These are phyloP conservation scores for Amphipyra tragopoginis DNA, from an alignment of 2,888 invertebrate species.

Conservation along the genomic window DNA sequence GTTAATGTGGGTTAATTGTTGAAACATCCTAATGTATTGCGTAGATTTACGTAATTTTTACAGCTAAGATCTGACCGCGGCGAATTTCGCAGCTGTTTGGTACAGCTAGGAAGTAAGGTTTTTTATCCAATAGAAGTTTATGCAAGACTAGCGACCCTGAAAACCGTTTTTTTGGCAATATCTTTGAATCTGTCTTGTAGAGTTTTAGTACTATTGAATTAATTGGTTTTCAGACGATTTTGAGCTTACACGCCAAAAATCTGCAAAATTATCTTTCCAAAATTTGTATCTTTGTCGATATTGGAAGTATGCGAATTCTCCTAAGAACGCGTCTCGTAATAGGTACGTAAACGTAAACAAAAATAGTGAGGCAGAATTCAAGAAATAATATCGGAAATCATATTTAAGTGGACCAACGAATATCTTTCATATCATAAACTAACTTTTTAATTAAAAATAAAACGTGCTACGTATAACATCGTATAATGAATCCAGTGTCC, in stretches of 20 bases:
- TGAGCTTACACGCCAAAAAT: not conserved
- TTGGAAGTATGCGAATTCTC: too few species aligned
- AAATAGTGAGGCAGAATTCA: too few species aligned
- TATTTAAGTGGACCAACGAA: too few species aligned
- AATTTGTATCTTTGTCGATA: too few species aligned
- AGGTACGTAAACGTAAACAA: too few species aligned
- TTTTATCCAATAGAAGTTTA: conserved; percentile 24
- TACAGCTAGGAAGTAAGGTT: conserved; percentile 8
- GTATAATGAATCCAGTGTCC: too few species aligned
- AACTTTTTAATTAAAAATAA: too few species aligned
- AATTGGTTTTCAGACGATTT: conserved; percentile 1
- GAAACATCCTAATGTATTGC: conserved; percentile 12
- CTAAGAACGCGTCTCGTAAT: too few species aligned
- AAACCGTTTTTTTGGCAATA: conserved; percentile 21
- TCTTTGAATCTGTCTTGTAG: conserved; percentile 15
- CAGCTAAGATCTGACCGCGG: not conserved
- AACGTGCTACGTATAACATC: too few species aligned
- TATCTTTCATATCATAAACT: too few species aligned
- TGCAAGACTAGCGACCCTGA: conserved; percentile 31
- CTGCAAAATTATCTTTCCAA: too few species aligned
- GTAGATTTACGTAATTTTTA: conserved; percentile 7
- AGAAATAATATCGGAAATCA: too few species aligned
- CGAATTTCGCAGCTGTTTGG: conserved; percentile 8
- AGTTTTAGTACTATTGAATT: conserved; percentile 8
- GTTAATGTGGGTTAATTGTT: conserved; percentile 9